These are phyloP conservation scores for Timema podura DNA, from an alignment of 2,888 invertebrate species.

Conservation along the genomic window DNA sequence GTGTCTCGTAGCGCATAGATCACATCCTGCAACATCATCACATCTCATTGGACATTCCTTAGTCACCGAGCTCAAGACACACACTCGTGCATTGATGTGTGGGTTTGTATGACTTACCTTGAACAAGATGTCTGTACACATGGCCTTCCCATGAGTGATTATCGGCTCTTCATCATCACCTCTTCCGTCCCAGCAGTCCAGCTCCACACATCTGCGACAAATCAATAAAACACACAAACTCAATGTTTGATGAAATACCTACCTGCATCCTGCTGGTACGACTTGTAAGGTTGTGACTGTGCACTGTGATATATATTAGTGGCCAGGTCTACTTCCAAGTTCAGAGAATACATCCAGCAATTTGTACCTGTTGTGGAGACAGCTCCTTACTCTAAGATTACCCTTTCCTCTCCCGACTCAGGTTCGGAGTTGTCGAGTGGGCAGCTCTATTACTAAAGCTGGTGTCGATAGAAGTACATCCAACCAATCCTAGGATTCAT, in stretches of 20 bases:
- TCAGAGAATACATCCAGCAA: neutral
- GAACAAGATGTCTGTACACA: slow-evolving; percentile 99
- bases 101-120: slow-evolving; percentile 53
- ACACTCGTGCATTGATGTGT: slow-evolving; percentile 20
- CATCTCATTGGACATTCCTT: neutral
- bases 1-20: slow-evolving; percentile 96
- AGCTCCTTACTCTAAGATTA: too few relatives aligned
- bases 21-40: slow-evolving; percentile 60
- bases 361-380: too few relatives aligned
- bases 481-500: too few relatives aligned
- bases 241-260: too few relatives aligned
- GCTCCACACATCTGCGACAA: slow-evolving; percentile 79
- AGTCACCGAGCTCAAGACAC: neutral
- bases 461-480: too few relatives aligned
- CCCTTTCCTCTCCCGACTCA: too few relatives aligned
- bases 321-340: neutral
- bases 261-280: too few relatives aligned
- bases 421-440: too few relatives aligned
- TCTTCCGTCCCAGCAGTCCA: slow-evolving; percentile 99
- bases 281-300: too few relatives aligned
- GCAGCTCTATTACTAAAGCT: too few relatives aligned
- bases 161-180: slow-evolving; percentile 98
- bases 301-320: neutral
- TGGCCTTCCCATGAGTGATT: slow-evolving; percentile 99
- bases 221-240: too few relatives aligned